Evolutionary conservation across 2,888 invertebrate species (phyloP), one percentile per base, ranked within the genome.

Genomic region (Smittia sp.): DNA sequence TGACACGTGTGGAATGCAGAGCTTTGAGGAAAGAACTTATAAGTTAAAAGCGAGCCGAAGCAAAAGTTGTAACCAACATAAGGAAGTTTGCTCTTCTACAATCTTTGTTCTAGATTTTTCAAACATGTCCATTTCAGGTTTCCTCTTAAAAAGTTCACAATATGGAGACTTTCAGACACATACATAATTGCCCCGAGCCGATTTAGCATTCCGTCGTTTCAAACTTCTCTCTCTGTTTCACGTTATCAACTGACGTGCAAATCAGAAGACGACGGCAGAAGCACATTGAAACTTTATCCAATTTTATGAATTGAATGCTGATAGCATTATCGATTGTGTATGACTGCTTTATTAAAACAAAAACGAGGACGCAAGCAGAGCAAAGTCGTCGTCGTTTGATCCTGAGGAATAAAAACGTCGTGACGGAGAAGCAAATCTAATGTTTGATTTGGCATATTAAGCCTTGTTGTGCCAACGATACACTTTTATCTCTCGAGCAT

Each of bases 311-410:
- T 63, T 25, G 63, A 63, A 63, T 11, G 25, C 27, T 63, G 63
- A 63, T 63, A 27, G 63, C 58, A 20, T 22, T 58, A 58, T 58
- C 58, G 58, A 58, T 58, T 58, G 22, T 18, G 58, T 58, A 58
- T 58, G 58, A 58, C 58, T 58, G 7, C 25, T 63, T 63, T 63
- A 63, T 63, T 63, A 63, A 63, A 63, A 63, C 63, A 63, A 63
- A 22, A 58, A 58, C 18, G 58, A n/a, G 20, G 22, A 58, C 7
- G 52, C 38, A 11, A 38, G 38, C 3, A 32, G 46, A 46, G 11
- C 2, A 15, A 46, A 15, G 2, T 46, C 15, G 7, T 11, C 38
- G 11, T 38, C 38, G 38, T 38, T 38, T 58, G 22, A 58, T n/a
- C 7, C 22, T 4, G 18, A 6, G 58, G n/a, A 22, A 58, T 20